Percentiles rank a stretch among this genome's conserved stretches.
Evolutionary conservation across 2,888 invertebrate species (phyloP).

Genomic region (Osmoderma eremita): DNA sequence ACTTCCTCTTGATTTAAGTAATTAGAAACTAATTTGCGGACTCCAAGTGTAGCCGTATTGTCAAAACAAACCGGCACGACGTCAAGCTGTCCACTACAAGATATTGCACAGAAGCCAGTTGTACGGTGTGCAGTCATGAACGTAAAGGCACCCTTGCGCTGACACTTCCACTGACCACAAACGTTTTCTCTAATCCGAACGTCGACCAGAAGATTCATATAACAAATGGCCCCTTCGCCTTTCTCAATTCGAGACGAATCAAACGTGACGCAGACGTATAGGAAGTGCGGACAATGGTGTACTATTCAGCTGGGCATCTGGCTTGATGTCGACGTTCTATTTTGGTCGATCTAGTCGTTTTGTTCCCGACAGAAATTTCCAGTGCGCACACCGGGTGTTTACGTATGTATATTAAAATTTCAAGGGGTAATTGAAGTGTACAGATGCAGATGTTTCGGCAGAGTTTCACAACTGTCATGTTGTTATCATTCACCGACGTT

Average conservation of each 20-base stretch:
- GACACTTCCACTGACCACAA: slow-evolving; percentile 42
- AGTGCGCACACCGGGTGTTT: not conserved
- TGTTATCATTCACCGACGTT: slow-evolving; percentile 32
- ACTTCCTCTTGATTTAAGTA: slow-evolving; percentile 10
- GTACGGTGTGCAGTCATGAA: slow-evolving; percentile 18
- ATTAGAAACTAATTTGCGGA: slow-evolving; percentile 33
- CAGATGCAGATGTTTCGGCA: slow-evolving; percentile 42
- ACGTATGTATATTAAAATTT: slow-evolving; percentile 39
- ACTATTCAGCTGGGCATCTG: slow-evolving; percentile 37
- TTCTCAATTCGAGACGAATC: slow-evolving; percentile 13
- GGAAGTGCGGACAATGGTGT: slow-evolving; percentile 30
- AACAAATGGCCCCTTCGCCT: slow-evolving; percentile 11
- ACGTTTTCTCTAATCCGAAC: slow-evolving; percentile 34
- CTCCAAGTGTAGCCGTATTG: slow-evolving; percentile 12
- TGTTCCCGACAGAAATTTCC: slow-evolving; percentile 37
- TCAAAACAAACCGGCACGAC: slow-evolving; percentile 42
- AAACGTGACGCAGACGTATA: slow-evolving; percentile 18
- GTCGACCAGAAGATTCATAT: slow-evolving; percentile 25
- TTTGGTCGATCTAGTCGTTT: slow-evolving; percentile 22
- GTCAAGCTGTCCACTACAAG: slow-evolving; percentile 45
- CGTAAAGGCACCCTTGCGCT: slow-evolving; percentile 26
- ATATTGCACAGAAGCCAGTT: slow-evolving; percentile 15
- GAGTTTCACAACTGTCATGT: slow-evolving; percentile 35
- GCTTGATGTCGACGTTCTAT: slow-evolving; percentile 10
- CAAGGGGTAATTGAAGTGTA: slow-evolving; percentile 40